Conservation (phyloP, 2,113 vertebrate genomes). For the Plotosus lineatus region DNA sequence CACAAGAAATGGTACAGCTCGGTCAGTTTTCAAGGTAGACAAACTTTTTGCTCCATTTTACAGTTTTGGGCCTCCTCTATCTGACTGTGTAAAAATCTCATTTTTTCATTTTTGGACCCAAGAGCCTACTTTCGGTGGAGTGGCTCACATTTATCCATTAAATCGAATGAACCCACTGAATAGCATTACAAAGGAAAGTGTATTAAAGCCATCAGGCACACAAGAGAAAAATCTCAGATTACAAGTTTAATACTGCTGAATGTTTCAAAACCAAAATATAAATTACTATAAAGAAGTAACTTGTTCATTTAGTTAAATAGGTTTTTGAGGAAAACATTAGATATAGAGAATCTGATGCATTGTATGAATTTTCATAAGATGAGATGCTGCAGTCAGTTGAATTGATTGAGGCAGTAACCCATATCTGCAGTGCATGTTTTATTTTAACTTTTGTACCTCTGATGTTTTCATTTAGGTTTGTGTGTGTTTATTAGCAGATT, state of each 20-base stretch:
- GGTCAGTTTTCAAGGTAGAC: too few relatives aligned
- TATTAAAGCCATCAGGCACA: background rate
- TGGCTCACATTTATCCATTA: too few relatives aligned
- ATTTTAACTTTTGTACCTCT: background rate
- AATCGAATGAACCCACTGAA: background rate
- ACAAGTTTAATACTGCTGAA: background rate
- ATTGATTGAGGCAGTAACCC: background rate
- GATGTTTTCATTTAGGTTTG: too few relatives aligned
- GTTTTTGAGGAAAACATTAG: background rate
- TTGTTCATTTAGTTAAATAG: background rate
- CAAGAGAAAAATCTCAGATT: background rate
- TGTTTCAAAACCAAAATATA: background rate
- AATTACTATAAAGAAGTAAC: background rate
- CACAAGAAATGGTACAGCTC: too few relatives aligned
- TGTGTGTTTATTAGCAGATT: too few relatives aligned
- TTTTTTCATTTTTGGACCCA: too few relatives aligned
- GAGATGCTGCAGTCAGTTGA: background rate
- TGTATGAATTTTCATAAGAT: background rate
- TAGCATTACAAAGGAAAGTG: background rate
- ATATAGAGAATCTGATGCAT: background rate
- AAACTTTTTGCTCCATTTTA: too few relatives aligned
- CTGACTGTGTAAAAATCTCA: too few relatives aligned
- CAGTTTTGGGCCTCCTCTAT: too few relatives aligned
- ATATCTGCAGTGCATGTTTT: background rate
- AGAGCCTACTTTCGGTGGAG: too few relatives aligned